Conservation (phyloP, 2,888 invertebrate species). For the Muschampia plurimacula region DNA sequence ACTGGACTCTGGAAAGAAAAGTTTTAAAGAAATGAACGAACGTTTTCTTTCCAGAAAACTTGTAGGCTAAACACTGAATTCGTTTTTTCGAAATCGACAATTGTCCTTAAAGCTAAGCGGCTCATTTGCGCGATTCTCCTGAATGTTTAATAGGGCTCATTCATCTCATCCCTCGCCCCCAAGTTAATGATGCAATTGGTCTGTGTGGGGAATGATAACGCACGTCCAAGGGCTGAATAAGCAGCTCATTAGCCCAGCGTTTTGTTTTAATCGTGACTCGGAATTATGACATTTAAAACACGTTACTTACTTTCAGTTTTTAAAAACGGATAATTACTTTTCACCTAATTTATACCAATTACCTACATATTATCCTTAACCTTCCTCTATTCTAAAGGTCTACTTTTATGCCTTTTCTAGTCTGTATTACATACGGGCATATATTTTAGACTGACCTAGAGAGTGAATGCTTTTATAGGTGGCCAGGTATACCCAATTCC, state of each 20-base stretch:
- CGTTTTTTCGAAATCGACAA: background rate
- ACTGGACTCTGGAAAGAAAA: no score
- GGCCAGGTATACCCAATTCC: no score
- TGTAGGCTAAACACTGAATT: background rate
- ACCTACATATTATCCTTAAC: no score
- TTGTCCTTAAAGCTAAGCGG: background rate
- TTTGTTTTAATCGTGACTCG: background rate
- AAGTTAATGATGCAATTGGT: constrained; percentile 5
- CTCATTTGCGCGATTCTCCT: background rate
- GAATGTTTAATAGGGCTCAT: background rate
- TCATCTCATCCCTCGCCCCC: background rate
- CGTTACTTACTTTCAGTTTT: background rate
- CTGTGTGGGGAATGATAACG: background rate
- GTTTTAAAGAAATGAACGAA: no score
- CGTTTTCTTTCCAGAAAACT: no score
- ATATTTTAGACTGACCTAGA: no score
- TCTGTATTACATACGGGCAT: no score
- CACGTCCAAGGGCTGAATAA: background rate
- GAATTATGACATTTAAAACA: background rate
- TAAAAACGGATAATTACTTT: no score
- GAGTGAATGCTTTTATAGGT: no score
- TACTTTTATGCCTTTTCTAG: no score
- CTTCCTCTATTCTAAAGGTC: no score
- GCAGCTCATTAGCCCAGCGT: background rate
- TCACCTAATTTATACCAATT: no score